phyloP scores from a whole-genome alignment of 1,140 invertebrate species.

The Aricia agestis region DNA sequence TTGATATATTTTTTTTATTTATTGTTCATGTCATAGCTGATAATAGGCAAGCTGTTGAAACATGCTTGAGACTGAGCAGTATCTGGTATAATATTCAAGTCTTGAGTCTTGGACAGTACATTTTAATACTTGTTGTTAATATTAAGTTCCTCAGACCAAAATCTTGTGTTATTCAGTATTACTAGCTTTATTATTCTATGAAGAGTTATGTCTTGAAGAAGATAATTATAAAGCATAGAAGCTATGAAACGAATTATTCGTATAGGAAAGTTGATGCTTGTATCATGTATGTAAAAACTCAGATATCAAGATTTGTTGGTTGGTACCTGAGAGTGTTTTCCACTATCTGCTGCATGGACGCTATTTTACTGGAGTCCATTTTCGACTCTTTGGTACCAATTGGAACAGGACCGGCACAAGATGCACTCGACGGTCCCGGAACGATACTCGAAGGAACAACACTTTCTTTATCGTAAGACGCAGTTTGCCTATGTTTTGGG shows the following conservation, averaged over 20 bases:
- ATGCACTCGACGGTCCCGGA: conserved; percentile 54
- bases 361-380: conserved; percentile 69
- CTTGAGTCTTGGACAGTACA: too few species aligned
- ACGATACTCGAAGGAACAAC: conserved; percentile 54
- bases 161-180: too few species aligned
- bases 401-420: conserved; percentile 42
- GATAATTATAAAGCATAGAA: not conserved
- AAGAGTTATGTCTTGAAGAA: too few species aligned
- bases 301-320: not conserved
- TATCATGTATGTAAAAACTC: not conserved
- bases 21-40: too few species aligned
- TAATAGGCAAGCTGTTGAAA: too few species aligned
- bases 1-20: too few species aligned
- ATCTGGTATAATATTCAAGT: too few species aligned
- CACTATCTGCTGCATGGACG: conserved; percentile 72
- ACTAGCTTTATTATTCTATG: too few species aligned
- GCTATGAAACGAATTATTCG: not conserved
- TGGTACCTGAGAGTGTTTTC: conserved; percentile 70
- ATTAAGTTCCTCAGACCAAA: too few species aligned
- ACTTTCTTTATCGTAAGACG: conserved; percentile 74
- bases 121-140: too few species aligned
- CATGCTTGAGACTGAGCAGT: too few species aligned
- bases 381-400: conserved; percentile 45
- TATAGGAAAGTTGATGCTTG: not conserved
- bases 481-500: conserved; percentile 76